A percentile compares a stretch with the other conserved stretches of the same genome.
phyloP scores from a whole-genome alignment of 2,113 vertebrate species.

The Bos indicus region DNA sequence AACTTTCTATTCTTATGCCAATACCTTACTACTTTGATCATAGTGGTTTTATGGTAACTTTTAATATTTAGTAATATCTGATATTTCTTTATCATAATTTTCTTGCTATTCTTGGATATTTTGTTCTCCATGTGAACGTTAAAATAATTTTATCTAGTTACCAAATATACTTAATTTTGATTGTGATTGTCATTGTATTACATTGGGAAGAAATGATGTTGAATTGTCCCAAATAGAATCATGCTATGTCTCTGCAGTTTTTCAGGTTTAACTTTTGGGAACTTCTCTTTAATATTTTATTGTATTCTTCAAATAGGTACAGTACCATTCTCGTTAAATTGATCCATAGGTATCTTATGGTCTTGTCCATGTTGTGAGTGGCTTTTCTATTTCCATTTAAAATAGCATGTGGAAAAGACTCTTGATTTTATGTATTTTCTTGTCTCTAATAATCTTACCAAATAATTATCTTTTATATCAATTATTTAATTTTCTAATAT shows the following conservation, averaged over 20 bases:
- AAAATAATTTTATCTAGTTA: background rate
- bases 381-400: conserved; percentile 17
- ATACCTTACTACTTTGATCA: background rate
- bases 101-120: background rate
- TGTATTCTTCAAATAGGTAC: background rate
- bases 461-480: conserved; percentile 17
- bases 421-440: conserved; percentile 38
- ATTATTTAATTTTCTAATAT: conserved; percentile 24
- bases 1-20: background rate
- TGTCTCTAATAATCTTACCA: background rate
- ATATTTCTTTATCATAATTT: conserved; percentile 9
- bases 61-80: background rate
- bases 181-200: conserved; percentile 9
- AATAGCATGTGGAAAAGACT: background rate
- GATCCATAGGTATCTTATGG: conserved; percentile 1
- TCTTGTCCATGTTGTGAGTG: background rate
- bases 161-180: background rate
- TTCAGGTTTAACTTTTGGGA: background rate
- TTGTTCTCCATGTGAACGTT: background rate
- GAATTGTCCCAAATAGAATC: background rate
- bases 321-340: background rate
- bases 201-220: background rate
- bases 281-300: background rate
- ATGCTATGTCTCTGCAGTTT: background rate
- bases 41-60: background rate